Percentiles rank a stretch among this genome's conserved stretches.
Conservation (phyloP, 2,113 vertebrate species). For the Gnathonemus echidnorhynchus region DNA sequence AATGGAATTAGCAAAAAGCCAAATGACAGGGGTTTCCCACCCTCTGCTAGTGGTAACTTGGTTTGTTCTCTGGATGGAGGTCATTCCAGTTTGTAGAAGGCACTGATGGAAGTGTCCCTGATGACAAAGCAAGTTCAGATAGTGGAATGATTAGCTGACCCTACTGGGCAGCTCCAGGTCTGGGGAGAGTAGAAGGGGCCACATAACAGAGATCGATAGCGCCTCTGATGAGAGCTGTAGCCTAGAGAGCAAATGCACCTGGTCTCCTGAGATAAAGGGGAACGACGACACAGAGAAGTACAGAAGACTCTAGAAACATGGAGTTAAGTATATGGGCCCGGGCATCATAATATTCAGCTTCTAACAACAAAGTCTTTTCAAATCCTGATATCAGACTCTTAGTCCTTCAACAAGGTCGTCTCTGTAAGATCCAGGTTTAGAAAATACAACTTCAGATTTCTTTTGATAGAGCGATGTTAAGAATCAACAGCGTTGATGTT, state of each 20-base stretch:
- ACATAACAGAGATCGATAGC: neutral
- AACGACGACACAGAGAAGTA: neutral
- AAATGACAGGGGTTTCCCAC: neutral
- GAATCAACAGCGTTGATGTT: neutral
- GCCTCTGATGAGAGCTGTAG: neutral
- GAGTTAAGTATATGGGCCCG: neutral
- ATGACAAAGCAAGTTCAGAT: neutral
- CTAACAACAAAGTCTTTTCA: neutral
- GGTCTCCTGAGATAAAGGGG: neutral
- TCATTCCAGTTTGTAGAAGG: neutral
- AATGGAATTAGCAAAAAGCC: neutral
- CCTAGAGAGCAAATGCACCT: neutral
- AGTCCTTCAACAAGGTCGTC: neutral
- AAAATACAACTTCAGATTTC: neutral
- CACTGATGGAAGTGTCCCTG: neutral
- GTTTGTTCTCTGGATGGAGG: neutral
- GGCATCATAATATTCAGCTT: neutral
- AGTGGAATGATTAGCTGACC: neutral
- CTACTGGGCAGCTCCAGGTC: neutral
- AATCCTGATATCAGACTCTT: neutral
- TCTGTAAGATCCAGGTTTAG: neutral
- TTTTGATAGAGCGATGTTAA: neutral
- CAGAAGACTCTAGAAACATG: neutral
- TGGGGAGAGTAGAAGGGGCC: neutral
- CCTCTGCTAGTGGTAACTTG: neutral